Percentiles rank a stretch among this genome's conserved stretches.
Conservation (phyloP, 2,113 vertebrate genomes). For the Spheniscus mendiculus region DNA sequence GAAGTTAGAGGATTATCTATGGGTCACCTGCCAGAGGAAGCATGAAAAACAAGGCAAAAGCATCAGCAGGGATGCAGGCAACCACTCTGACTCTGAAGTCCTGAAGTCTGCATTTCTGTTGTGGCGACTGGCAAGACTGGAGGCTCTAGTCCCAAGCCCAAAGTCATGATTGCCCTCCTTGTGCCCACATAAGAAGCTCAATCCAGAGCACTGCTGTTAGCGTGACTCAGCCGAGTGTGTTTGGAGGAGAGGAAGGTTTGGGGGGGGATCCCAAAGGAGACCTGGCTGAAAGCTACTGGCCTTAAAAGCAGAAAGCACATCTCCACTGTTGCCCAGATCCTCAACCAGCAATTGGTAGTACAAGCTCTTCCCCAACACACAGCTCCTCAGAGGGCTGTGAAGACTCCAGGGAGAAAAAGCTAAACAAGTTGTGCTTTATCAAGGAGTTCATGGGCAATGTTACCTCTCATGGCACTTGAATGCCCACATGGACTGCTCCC, state of each 20-base stretch:
- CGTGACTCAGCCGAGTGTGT: neutral
- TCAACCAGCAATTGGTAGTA: neutral
- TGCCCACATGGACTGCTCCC: neutral
- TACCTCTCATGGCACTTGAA: neutral
- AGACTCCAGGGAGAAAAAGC: neutral
- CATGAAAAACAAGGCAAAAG: neutral
- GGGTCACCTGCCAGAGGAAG: neutral
- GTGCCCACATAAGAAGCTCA: neutral
- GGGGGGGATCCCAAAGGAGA: neutral
- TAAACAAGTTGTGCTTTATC: neutral
- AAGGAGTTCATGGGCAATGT: neutral
- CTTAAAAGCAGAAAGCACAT: neutral
- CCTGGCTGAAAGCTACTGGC: neutral
- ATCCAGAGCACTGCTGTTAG: neutral
- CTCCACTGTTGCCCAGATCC: neutral
- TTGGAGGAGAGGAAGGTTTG: neutral
- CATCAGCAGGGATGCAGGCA: neutral
- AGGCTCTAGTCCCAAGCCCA: neutral
- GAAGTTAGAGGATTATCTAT: neutral
- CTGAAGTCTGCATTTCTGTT: neutral
- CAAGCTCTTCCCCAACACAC: neutral
- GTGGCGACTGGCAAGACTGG: neutral
- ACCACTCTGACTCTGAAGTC: neutral
- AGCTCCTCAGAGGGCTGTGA: neutral
- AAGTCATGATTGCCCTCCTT: neutral